Evolutionary conservation across 2,888 invertebrate genomes (phyloP).

Genomic region (Plemyria rubiginata): DNA sequence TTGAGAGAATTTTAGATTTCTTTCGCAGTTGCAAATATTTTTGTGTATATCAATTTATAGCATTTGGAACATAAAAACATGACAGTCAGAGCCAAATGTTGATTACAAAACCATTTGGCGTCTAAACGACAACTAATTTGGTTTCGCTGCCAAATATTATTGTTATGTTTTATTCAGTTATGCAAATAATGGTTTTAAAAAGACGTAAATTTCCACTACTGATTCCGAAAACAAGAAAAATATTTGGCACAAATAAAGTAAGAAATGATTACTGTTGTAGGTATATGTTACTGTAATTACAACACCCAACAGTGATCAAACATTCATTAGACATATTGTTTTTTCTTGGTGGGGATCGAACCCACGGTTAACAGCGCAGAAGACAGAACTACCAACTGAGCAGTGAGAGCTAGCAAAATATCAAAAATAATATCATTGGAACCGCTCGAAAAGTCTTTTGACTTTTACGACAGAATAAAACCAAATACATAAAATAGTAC

Average conservation of each 20-base stretch:
- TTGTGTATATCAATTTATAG: not conserved
- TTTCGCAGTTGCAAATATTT: not conserved
- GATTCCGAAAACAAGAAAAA: not conserved
- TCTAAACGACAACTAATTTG: constrained; percentile 31
- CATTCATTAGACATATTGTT: too few species aligned
- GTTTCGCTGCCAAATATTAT: constrained; percentile 28
- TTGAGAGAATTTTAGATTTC: too few species aligned
- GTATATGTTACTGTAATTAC: too few species aligned
- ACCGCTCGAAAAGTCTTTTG: not conserved
- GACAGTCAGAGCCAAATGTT: constrained; percentile 20
- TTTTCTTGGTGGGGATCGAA: too few species aligned
- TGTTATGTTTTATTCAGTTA: constrained; percentile 18
- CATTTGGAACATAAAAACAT: constrained; percentile 18
- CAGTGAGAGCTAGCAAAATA: too few species aligned
- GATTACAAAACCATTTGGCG: constrained; percentile 30
- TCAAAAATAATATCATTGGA: not conserved
- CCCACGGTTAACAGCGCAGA: too few species aligned
- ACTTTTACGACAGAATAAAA: constrained; percentile 4
- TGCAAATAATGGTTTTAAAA: constrained; percentile 18
- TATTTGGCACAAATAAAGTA: too few species aligned
- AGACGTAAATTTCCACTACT: not conserved
- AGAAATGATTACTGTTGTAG: too few species aligned
- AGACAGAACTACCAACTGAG: too few species aligned
- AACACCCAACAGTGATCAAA: too few species aligned
- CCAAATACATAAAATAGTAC: not conserved